phyloP scores from a whole-genome alignment of 2,797 vertebrate genomes.

The Dicrostonyx torquatus region DNA sequence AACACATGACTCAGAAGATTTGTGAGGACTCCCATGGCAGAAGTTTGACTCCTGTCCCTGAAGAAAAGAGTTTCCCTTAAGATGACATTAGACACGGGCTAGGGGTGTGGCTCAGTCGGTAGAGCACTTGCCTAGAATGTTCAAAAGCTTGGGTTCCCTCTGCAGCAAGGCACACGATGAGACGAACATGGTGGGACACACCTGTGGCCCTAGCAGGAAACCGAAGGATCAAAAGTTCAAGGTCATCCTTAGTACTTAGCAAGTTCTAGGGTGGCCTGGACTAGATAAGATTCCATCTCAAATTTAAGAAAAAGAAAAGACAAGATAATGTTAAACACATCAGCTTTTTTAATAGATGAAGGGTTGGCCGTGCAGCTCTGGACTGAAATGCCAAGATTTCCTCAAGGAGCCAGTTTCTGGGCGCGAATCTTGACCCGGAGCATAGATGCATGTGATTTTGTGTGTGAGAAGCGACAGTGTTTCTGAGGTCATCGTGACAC shows the following conservation, averaged over 20 bases:
- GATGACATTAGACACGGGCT: background rate
- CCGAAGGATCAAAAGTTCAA: background rate
- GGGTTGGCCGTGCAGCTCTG: background rate
- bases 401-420: background rate
- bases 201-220: background rate
- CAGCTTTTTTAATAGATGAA: background rate
- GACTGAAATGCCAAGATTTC: background rate
- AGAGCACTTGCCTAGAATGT: background rate
- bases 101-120: background rate
- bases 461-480: rapidly evolving
- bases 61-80: background rate
- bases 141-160: background rate
- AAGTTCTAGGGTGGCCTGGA: too few relatives aligned
- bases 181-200: background rate
- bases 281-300: background rate
- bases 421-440: constrained; percentile 18
- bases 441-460: constrained; percentile 46
- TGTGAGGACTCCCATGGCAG: background rate
- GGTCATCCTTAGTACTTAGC: background rate
- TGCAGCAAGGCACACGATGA: background rate
- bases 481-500: constrained; percentile 43
- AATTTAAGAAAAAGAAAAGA: background rate
- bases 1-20: background rate
- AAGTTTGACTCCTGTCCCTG: background rate
- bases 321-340: background rate